Evolutionary conservation across 2,797 vertebrate genomes (phyloP).

Genomic region (Urosaurus nigricauda): DNA sequence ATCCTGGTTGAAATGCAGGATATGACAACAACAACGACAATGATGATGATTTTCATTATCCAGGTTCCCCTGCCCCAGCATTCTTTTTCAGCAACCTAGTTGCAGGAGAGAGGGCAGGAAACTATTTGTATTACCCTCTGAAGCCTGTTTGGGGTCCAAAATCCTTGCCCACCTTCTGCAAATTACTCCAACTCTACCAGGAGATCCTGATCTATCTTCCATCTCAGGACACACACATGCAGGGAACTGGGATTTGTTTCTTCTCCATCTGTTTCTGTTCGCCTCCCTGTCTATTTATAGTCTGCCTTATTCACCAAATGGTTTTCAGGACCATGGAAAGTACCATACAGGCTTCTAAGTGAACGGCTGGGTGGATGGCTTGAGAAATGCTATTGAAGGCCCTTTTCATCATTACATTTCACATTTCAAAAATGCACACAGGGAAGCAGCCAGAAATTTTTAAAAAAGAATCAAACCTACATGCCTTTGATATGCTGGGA

Average conservation of each 20-base stretch:
- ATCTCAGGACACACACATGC: background rate
- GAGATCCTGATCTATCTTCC: background rate
- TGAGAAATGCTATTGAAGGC: background rate
- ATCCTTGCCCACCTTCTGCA: background rate
- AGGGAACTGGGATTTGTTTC: background rate
- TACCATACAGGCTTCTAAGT: background rate
- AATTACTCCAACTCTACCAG: background rate
- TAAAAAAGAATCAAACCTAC: too few species aligned
- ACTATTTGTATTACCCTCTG: background rate
- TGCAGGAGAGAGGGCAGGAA: background rate
- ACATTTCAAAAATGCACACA: background rate
- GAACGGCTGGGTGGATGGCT: background rate
- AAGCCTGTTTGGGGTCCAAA: background rate
- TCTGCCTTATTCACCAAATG: background rate
- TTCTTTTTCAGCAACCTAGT: background rate
- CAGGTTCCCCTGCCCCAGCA: too few species aligned
- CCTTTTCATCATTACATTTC: background rate
- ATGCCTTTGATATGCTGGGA: background rate
- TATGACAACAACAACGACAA: too few species aligned
- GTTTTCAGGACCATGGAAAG: constrained; percentile 35
- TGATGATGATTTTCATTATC: too few species aligned
- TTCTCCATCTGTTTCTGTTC: background rate
- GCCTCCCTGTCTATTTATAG: background rate
- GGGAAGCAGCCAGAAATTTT: too few species aligned
- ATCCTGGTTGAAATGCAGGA: too few species aligned